These are phyloP conservation scores for Betta splendens DNA, from an alignment of 2,797 vertebrate species.

Conservation along the genomic window DNA sequence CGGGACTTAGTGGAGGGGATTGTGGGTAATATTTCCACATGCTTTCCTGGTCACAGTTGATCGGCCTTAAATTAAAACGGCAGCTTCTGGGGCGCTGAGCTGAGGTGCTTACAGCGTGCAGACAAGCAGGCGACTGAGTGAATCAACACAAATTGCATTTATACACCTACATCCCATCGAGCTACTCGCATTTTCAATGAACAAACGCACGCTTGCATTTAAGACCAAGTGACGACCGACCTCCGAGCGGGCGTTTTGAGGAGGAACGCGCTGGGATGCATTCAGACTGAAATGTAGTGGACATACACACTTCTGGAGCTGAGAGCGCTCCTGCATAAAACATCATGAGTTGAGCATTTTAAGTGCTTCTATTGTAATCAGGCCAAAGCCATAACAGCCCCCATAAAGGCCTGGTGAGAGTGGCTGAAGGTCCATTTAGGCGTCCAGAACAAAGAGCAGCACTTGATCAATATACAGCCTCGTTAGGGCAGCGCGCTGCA, in stretches of 20 bases:
- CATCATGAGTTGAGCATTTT: constrained; percentile 71
- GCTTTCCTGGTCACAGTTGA: constrained; percentile 72
- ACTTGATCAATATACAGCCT: constrained; percentile 74
- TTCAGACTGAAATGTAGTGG: constrained; percentile 35
- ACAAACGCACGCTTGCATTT: constrained; percentile 30
- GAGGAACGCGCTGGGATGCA: constrained; percentile 21
- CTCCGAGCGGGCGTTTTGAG: constrained; percentile 9
- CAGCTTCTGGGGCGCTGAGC: constrained; percentile 8
- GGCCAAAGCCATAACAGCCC: constrained; percentile 64
- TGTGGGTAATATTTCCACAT: constrained; percentile 75
- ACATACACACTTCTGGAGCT: constrained; percentile 42
- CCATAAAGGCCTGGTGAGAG: constrained; percentile 64
- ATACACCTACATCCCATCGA: constrained; percentile 12
- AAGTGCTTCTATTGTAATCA: constrained; percentile 78
- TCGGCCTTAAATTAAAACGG: constrained; percentile 74
- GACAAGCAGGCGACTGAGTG: background rate
- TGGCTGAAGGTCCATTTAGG: constrained; percentile 71
- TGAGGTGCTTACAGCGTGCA: background rate
- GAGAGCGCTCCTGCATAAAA: constrained; percentile 72
- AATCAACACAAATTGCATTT: constrained; percentile 19
- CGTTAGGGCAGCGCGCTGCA: constrained; percentile 72
- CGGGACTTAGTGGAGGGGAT: constrained; percentile 65
- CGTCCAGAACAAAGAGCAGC: constrained; percentile 69
- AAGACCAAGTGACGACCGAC: constrained; percentile 29
- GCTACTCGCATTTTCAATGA: constrained; percentile 13